Evolutionary conservation across 2,888 invertebrate genomes (phyloP).

Genomic region (Lasius platythorax): DNA sequence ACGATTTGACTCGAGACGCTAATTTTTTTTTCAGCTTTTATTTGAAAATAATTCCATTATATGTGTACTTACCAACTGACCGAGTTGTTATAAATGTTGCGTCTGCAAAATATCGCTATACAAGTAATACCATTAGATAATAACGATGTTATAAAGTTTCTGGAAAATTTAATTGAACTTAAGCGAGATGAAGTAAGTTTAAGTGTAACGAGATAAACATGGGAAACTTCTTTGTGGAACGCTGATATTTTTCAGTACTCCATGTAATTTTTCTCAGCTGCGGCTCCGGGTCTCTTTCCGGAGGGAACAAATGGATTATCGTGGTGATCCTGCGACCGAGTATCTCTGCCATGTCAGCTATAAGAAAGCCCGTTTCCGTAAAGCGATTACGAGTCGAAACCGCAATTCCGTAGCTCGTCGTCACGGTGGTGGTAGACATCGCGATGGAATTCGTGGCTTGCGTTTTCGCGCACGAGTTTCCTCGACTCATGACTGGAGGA

Average conservation of each 20-base stretch:
- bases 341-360: conserved; percentile 47
- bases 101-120: conserved; percentile 41
- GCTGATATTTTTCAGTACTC: conserved; percentile 52
- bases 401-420: conserved; percentile 44
- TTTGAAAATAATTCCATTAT: conserved; percentile 45
- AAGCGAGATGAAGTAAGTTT: conserved; percentile 54
- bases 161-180: conserved; percentile 51
- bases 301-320: conserved; percentile 52
- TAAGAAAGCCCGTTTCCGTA: conserved; percentile 49
- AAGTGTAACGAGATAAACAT: conserved; percentile 56
- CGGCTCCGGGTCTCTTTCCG: conserved; percentile 19
- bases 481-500: conserved; percentile 48
- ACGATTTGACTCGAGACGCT: conserved; percentile 38
- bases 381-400: conserved; percentile 54
- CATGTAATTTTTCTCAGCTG: conserved; percentile 54
- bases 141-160: conserved; percentile 49
- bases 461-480: conserved; percentile 49
- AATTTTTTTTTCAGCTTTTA: conserved; percentile 32
- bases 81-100: conserved; percentile 42
- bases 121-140: conserved; percentile 42
- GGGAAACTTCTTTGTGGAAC: conserved; percentile 48
- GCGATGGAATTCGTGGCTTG: conserved; percentile 31
- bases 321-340: conserved; percentile 42
- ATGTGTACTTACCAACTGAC: background rate
- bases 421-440: conserved; percentile 48